These are phyloP conservation scores for Callionymus lyra DNA, from an alignment of 2,113 vertebrate genomes.

Conservation along the genomic window DNA sequence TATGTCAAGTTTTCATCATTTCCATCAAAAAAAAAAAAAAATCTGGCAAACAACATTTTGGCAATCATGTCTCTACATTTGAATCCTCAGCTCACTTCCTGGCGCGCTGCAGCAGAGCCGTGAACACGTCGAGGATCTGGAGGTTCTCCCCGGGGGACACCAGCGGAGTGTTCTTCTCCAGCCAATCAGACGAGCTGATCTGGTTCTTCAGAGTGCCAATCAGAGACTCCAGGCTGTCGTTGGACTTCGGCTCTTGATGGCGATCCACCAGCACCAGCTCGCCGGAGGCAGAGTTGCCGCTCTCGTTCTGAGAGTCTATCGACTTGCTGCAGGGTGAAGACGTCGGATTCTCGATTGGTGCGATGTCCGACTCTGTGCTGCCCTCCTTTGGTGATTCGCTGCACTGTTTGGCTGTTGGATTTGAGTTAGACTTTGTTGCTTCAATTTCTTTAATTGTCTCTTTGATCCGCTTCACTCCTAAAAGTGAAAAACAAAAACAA, in stretches of 20 bases:
- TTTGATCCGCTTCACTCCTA: constrained; percentile 80
- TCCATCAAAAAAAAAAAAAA: constrained; percentile 3
- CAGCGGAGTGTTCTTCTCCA: constrained; percentile 74
- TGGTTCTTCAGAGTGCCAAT: constrained; percentile 73
- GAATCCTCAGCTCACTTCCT: constrained; percentile 49
- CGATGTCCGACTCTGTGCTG: constrained; percentile 40
- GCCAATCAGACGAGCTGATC: constrained; percentile 73
- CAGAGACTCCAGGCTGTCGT: constrained; percentile 63
- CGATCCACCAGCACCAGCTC: constrained; percentile 57
- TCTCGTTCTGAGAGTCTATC: constrained; percentile 53
- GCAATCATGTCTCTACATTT: constrained; percentile 10
- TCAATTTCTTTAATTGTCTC: constrained; percentile 69
- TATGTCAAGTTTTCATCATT: constrained; percentile 5
- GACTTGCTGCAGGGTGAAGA: constrained; percentile 40
- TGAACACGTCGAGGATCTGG: constrained; percentile 76
- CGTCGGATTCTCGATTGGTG: constrained; percentile 37
- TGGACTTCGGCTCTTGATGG: constrained; percentile 43
- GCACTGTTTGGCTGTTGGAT: constrained; percentile 21
- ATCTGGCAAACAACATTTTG: constrained; percentile 18
- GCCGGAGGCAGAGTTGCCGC: constrained; percentile 43
- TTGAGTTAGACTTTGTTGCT: constrained; percentile 37
- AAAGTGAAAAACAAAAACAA: constrained; percentile 21
- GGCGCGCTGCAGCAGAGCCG: constrained; percentile 72
- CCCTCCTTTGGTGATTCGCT: constrained; percentile 46
- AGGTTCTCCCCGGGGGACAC: constrained; percentile 75